These are phyloP conservation scores for Rhagoletis zephyria DNA, from an alignment of 1,140 invertebrate species.

Conservation along the genomic window DNA sequence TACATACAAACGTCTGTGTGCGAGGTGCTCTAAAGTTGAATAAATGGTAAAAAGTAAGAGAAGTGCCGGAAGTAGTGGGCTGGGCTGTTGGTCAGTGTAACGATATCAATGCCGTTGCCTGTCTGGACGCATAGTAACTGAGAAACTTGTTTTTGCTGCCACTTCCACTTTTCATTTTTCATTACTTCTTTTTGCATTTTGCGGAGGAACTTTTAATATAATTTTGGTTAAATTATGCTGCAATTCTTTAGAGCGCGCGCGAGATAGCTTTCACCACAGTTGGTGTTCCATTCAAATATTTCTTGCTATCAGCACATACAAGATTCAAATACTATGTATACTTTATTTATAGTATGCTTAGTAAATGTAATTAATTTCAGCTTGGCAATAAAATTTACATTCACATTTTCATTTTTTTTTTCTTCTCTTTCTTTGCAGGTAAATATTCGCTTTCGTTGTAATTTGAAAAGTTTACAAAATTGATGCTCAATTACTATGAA, in stretches of 20 bases:
- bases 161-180: background rate
- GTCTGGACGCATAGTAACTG: background rate
- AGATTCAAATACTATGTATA: background rate
- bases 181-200: background rate
- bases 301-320: background rate
- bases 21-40: too few species aligned
- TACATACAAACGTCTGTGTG: too few species aligned
- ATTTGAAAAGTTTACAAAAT: conserved; percentile 52
- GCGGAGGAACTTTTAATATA: background rate
- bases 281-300: background rate
- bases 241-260: background rate
- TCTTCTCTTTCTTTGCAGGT: conserved; percentile 29
- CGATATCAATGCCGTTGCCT: too few species aligned
- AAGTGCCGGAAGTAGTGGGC: too few species aligned
- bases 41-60: too few species aligned
- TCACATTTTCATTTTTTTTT: background rate
- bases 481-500: background rate
- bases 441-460: conserved; percentile 20
- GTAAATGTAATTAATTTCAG: conserved; percentile 20
- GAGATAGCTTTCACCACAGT: too few species aligned
- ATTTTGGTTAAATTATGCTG: background rate
- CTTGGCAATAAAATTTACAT: background rate
- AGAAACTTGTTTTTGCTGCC: background rate
- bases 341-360: background rate
- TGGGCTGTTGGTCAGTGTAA: too few species aligned